Conservation (phyloP, 23 tunicate genomes). For the Ascidia mentula region DNA sequence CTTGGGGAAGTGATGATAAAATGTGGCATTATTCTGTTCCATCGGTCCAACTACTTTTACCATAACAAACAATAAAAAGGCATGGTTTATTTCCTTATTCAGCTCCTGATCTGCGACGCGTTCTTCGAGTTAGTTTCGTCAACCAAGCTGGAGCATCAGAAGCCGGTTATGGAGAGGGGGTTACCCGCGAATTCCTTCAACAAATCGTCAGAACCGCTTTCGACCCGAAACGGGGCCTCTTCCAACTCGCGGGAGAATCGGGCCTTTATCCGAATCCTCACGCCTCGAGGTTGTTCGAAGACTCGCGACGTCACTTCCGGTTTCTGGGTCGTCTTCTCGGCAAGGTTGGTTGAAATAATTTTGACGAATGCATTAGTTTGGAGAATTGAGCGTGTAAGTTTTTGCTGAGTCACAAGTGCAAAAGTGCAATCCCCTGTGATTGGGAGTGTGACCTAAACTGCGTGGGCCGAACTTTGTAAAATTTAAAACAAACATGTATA, state of each 20-base stretch:
- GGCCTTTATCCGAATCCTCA: conserved; percentile 70
- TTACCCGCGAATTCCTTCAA: conserved; percentile 81
- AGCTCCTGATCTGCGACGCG: conserved; percentile 79
- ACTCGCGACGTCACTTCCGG: conserved; percentile 39
- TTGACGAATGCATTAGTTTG: no score
- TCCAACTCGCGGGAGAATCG: conserved; percentile 54
- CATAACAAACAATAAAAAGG: no score
- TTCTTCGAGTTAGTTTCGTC: conserved; percentile 62
- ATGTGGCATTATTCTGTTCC: no score
- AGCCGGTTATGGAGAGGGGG: conserved; percentile 89
- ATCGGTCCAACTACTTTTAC: no score
- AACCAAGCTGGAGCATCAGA: conserved; percentile 77
- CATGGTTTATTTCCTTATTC: no score
- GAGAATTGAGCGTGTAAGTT: no score
- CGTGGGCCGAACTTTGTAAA: no score
- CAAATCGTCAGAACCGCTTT: conserved; percentile 72
- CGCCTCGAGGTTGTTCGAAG: conserved; percentile 39
- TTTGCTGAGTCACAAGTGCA: no score
- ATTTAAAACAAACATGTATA: no score
- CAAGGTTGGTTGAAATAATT: conserved; percentile 46
- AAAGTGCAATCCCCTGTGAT: no score
- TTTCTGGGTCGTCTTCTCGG: conserved; percentile 85
- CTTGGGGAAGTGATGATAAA: no score
- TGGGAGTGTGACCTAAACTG: no score
- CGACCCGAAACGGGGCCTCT: conserved; percentile 68